phyloP scores from a whole-genome alignment of 2,113 vertebrate genomes.

The Cheirogaleus medius region DNA sequence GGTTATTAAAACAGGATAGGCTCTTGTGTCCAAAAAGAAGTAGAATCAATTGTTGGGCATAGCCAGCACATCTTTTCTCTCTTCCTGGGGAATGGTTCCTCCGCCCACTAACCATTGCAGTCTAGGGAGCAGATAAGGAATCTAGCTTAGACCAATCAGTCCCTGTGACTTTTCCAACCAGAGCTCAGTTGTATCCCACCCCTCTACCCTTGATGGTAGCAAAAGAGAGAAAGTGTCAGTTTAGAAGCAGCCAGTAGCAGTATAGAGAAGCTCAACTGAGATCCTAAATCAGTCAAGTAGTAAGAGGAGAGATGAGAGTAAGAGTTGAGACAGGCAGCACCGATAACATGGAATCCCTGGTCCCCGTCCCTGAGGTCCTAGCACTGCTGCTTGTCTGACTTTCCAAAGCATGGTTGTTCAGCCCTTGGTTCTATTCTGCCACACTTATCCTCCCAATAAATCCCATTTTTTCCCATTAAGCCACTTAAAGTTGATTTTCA shows the following conservation, averaged over 20 bases:
- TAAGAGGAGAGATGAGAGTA: neutral
- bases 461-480: neutral
- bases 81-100: neutral
- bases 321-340: neutral
- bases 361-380: neutral
- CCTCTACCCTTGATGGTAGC: neutral
- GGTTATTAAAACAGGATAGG: neutral
- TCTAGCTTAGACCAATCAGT: neutral
- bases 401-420: neutral
- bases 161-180: neutral
- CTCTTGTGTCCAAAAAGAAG: neutral
- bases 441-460: neutral
- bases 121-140: neutral
- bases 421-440: neutral
- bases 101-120: neutral
- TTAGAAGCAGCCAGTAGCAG: neutral
- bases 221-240: neutral
- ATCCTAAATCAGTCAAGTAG: neutral
- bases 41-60: neutral
- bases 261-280: neutral
- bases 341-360: fast-evolving
- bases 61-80: neutral
- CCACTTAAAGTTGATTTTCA: neutral
- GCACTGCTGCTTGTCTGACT: neutral
- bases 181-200: neutral